These are phyloP conservation scores for Diarsia rubi DNA, from an alignment of 2,888 invertebrate species.

Conservation along the genomic window DNA sequence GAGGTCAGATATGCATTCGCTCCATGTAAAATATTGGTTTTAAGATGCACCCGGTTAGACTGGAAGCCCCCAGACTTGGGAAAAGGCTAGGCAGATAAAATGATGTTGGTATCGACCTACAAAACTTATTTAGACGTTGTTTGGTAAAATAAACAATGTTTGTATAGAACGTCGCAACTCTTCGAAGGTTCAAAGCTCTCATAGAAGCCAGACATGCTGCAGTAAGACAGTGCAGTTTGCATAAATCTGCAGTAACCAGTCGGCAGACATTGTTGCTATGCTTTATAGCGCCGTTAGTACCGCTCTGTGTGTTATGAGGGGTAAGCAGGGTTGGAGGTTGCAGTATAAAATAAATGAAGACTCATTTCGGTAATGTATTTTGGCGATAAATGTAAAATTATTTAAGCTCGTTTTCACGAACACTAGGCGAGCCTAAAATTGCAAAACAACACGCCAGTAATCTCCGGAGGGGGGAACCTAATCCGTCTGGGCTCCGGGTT, in stretches of 20 bases:
- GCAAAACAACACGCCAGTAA: too few species aligned
- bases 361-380: not conserved
- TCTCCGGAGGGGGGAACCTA: too few species aligned
- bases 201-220: not conserved
- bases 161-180: not conserved
- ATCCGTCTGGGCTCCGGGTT: too few species aligned
- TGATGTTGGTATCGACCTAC: too few species aligned
- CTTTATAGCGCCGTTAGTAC: conserved; percentile 29
- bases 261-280: conserved; percentile 35
- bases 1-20: too few species aligned
- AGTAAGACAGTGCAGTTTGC: conserved; percentile 12
- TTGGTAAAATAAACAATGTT: not conserved
- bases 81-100: too few species aligned
- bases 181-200: not conserved
- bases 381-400: not conserved
- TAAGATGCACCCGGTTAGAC: too few species aligned
- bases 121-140: not conserved
- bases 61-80: too few species aligned
- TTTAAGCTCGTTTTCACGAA: not conserved
- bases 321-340: not conserved
- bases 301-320: not conserved
- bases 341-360: not conserved
- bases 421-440: not conserved
- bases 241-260: conserved; percentile 41
- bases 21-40: too few species aligned